Conservation (phyloP, 2,797 vertebrate species). For the Simalia tracyae region DNA sequence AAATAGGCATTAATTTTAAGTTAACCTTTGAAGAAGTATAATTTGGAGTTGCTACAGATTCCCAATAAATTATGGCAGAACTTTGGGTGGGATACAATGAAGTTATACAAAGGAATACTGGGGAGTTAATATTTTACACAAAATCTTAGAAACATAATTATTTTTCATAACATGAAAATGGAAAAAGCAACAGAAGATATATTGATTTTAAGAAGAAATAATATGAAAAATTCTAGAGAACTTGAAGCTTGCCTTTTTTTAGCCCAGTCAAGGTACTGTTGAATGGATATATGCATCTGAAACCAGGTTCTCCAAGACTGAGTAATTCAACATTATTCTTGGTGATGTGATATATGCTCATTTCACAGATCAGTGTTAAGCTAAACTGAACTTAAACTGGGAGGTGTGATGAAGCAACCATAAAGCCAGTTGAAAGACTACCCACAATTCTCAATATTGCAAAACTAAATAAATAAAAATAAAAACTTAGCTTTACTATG, state of each 20-base stretch:
- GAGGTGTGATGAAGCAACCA: not conserved
- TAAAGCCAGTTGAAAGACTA: not conserved
- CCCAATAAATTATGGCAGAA: not conserved
- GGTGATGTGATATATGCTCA: not conserved
- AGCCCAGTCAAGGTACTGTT: not conserved
- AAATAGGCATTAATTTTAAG: not conserved
- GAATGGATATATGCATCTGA: not conserved
- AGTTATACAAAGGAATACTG: not conserved
- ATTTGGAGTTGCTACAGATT: not conserved
- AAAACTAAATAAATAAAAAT: not conserved
- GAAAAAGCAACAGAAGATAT: not conserved
- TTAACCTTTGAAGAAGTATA: not conserved
- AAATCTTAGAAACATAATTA: not conserved
- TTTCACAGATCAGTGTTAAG: not conserved
- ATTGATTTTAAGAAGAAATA: not conserved
- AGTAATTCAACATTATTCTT: not conserved
- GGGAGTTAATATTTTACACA: not conserved
- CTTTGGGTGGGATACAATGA: not conserved
- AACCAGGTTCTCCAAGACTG: not conserved
- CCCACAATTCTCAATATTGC: not conserved
- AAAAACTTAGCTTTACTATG: not conserved
- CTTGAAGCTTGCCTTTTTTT: not conserved
- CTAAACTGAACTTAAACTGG: not conserved
- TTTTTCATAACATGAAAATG: not conserved
- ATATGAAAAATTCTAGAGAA: not conserved